Evolutionary conservation across 30 jellyfish, hydroid and myxozoan genomes (phyloP).

Genomic region (Rhopilema esculentum): DNA sequence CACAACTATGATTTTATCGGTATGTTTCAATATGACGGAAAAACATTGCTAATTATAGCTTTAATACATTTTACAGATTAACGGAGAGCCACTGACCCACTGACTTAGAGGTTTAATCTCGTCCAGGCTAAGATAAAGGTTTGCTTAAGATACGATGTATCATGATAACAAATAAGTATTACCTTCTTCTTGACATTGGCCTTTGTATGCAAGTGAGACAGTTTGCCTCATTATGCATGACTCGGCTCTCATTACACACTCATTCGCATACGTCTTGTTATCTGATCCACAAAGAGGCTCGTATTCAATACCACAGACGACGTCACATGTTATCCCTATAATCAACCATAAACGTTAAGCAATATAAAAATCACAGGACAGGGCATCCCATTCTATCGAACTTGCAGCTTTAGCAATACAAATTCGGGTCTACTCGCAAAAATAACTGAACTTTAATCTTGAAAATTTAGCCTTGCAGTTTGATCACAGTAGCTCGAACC

Average conservation of each 20-base stretch:
- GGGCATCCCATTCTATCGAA: no score
- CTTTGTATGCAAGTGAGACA: conserved; percentile 13
- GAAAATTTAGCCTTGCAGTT: no score
- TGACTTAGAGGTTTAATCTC: background rate
- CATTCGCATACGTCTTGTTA: conserved; percentile 49
- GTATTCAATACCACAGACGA: conserved; percentile 15
- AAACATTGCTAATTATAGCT: no score
- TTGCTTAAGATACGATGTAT: background rate
- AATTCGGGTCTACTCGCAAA: no score
- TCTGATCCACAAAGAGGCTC: conserved; percentile 64
- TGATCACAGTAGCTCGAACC: no score
- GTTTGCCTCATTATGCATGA: conserved; percentile 7
- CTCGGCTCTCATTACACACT: conserved; percentile 49
- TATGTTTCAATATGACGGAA: no score
- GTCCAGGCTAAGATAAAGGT: background rate
- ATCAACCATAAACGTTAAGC: background rate
- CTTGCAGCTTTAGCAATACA: no score
- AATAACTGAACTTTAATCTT: no score
- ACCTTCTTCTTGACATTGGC: conserved; percentile 25
- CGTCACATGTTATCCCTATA: conserved; percentile 4
- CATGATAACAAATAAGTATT: background rate
- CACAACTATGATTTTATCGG: no score
- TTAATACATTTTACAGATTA: no score
- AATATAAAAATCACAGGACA: no score
- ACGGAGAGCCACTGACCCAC: no score